Evolutionary conservation across 2,797 vertebrate genomes (phyloP).

Genomic region (Nannoperca australis): DNA sequence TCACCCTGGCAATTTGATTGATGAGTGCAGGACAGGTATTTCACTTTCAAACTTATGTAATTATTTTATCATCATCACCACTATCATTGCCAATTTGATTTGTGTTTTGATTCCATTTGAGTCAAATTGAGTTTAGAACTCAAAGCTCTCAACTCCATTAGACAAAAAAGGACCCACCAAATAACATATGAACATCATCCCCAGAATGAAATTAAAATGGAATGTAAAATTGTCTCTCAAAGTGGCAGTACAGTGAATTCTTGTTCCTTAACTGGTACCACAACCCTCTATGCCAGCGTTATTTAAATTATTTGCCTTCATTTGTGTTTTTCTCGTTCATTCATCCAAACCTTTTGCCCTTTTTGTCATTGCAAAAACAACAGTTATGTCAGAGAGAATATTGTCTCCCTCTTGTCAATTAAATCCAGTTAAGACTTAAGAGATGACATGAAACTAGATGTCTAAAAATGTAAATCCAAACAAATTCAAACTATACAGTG

Average conservation of each 20-base stretch:
- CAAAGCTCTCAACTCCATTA: not conserved
- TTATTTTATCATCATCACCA: not conserved
- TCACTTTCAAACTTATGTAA: not conserved
- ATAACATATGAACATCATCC: not conserved
- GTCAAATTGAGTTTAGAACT: too few species aligned
- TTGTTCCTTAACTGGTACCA: not conserved
- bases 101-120: not conserved
- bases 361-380: not conserved
- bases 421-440: not conserved
- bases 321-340: not conserved
- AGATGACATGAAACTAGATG: not conserved
- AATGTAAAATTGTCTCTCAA: not conserved
- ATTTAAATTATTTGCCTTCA: not conserved
- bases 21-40: not conserved
- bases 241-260: not conserved
- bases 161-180: not conserved
- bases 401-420: not conserved
- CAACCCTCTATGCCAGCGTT: not conserved
- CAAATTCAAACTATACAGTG: not conserved
- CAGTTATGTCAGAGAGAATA: not conserved
- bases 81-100: not conserved
- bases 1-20: constrained; percentile 18
- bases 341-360: not conserved
- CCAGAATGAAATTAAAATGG: not conserved
- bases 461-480: constrained; percentile 5